Evolutionary conservation across 2,113 vertebrate species (phyloP), one percentile per base, ranked within the genome.

Genomic region (Carlito syrichta): DNA sequence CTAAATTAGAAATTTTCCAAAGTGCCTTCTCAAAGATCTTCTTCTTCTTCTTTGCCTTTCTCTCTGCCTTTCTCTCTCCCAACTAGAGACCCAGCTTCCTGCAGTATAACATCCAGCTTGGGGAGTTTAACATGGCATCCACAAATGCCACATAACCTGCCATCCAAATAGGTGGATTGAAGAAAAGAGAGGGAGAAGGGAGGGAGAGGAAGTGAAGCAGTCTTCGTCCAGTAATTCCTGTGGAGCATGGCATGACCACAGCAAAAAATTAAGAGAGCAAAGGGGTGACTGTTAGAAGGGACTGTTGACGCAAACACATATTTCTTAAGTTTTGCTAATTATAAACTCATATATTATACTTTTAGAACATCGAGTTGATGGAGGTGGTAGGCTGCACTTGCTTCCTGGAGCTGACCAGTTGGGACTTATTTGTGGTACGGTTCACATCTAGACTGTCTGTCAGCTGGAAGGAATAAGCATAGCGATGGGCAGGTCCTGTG

Each of bases 1-100:
- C 52, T 73, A 91, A 91, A 68, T 91, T 89, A 68, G 48, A 85
- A 89, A 91, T 50, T 73, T 91, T 83, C 54, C 74, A 79, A 91
- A 45, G 6, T 66, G 3, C 6, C 40, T 89, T 90, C 43, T 45
- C 8, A n/a, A 66, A 30, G 23, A 16, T 50, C 23, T 43, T 43
- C 27, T 20, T 10, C 30, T 60, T 17, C 23, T 4, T 25, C 14
- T 66, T 60, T 11, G 5, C 27, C 27, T 52, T 10, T 9, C 12
- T 23, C 22, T 38, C 35, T 45, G 17, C 32, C 22, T 38, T 13
- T 62, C 20, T 38, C 22, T 11, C 23, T 68, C 9, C 78, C 43
- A 30, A 27, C n/a, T 17, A 58, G 13, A 73, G 45, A 69, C 7
- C 0, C 84, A 79, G 50, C 27, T 43, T 79, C 6, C 10, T 50